Evolutionary conservation across 1,140 invertebrate species (phyloP), one percentile per base, ranked within the genome.

Genomic region (Drosophila orosa): DNA sequence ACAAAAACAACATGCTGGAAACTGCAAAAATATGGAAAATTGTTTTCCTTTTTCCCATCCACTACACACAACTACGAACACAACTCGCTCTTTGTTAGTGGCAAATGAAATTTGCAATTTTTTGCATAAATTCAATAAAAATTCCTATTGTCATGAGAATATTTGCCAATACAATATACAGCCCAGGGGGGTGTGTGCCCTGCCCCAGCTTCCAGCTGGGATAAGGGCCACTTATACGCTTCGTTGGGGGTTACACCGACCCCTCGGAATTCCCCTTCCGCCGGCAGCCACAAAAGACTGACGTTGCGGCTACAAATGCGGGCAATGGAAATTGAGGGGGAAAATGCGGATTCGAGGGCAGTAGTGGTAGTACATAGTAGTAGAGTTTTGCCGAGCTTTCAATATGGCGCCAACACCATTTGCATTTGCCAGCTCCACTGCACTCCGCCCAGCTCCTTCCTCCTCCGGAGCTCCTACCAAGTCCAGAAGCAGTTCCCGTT

Each of bases 71-170:
- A 71, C 56, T 52, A 39, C 39, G 33, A 44, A 27, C 52, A 37
- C 72, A 76, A 67, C 59, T 61, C 42, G 39, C 50, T 39, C 35
- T 69, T 56, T 76, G 72, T 74, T 50, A 48, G 52, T 66, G 45
- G 61, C 76, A 71, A 87, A 86, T 87, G 83, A 86, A 87, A 89
- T 89, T 87, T 80, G 63, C 79, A 79, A 89, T 89, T 87, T 80
- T 83, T 85, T 83, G 83, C 83, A 87, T 89, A 87, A 87, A 87
- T 89, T 87, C 83, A 87, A 87, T 89, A 87, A 87, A 87, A 87
- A 87, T 87, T 87, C 83, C 83, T 89, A 89, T 89, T 87, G 83
- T 87, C 83, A 87, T 87, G 84, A 76, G 84, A 87, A 89, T 87
- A 89, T 87, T 87, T 87, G 84, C 84, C 83, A 83, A 87, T 89